Evolutionary conservation across 1,140 invertebrate species (phyloP), one percentile per base, ranked within the genome.

Genomic region (Pseudachorutes palmiensis): DNA sequence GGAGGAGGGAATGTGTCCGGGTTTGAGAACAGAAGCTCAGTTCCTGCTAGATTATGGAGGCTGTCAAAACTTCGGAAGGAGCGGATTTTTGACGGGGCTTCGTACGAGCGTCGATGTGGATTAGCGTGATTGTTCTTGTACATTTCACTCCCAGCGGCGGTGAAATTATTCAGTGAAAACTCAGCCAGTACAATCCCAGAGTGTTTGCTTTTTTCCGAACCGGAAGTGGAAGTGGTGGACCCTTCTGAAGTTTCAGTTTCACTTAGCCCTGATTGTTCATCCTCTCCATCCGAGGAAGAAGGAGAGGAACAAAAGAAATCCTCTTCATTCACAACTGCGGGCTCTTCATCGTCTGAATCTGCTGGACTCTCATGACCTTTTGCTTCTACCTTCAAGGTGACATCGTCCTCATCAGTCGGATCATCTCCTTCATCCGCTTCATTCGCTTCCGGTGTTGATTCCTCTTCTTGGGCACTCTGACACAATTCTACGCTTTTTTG

Each of bases 51-150:
- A 57, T 55, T 55, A 57, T 74, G 71, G 28, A 74, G 57, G 60
- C 68, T 68, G 63, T 74, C 72, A 65, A 70, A 74, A 60, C 68
- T 70, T 31, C 72, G 67, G 58, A 74, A 74, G 30, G 68, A 70
- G 31, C 66, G 61, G 0, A 73, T 62, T 51, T 65, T 62, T 28
- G 64, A 68, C 29, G 65, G 41, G 45, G 55, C 51, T 24, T 73
- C 72, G 31, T 71, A 74, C n/a, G 70, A 69, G 22, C 72, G 62
- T 5, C 72, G 36, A 60, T 41, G 41, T 9, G 62, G 32, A 28
- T 61, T 64, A 19, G 36, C 51, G 28, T 62, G 48, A 48, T 64
- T 29, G 26, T 62, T 51, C 36, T 62, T 30, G 16, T 29, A 32
- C 48, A 64, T 33, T 31, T 64, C 57, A 33, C 28, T 28, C 0